phyloP scores from a whole-genome alignment of 2,888 invertebrate species.

The Eupsilia transversa region DNA sequence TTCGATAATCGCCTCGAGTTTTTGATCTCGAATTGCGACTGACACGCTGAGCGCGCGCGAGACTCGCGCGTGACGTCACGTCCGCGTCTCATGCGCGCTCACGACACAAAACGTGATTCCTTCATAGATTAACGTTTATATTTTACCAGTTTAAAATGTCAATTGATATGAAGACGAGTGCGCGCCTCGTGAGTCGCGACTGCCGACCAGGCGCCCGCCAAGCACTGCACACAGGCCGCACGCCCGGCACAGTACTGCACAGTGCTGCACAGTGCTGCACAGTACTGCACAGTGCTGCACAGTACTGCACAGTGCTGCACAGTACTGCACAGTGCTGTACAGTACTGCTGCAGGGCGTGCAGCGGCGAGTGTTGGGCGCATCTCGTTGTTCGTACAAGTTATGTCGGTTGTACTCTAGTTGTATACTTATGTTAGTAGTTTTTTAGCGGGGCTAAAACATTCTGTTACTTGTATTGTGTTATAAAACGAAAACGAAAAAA shows the following conservation, averaged over 20 bases:
- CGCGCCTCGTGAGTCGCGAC: constrained; percentile 50
- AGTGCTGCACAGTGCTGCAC: no score
- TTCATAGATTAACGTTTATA: constrained; percentile 84
- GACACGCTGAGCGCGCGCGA: constrained; percentile 59
- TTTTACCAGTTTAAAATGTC: constrained; percentile 85
- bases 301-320: neutral
- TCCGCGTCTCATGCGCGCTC: constrained; percentile 38
- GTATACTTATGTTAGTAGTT: constrained; percentile 84
- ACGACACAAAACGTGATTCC: constrained; percentile 78
- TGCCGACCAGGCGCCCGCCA: constrained; percentile 7
- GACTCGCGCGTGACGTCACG: constrained; percentile 23
- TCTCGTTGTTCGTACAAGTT: constrained; percentile 76
- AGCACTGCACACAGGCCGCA: neutral
- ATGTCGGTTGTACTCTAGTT: constrained; percentile 85
- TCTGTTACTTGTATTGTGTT: constrained; percentile 86
- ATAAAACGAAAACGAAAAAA: constrained; percentile 76
- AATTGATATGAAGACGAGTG: constrained; percentile 79
- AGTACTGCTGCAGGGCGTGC: neutral
- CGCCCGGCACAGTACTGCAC: neutral
- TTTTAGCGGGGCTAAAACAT: constrained; percentile 83
- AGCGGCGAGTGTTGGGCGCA: constrained; percentile 11
- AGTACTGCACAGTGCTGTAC: neutral
- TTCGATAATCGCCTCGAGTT: constrained; percentile 72
- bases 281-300: no score
- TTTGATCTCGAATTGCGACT: constrained; percentile 86